Evolutionary conservation across 2,113 vertebrate genomes (phyloP).

Genomic region (Laterallus jamaicensis): DNA sequence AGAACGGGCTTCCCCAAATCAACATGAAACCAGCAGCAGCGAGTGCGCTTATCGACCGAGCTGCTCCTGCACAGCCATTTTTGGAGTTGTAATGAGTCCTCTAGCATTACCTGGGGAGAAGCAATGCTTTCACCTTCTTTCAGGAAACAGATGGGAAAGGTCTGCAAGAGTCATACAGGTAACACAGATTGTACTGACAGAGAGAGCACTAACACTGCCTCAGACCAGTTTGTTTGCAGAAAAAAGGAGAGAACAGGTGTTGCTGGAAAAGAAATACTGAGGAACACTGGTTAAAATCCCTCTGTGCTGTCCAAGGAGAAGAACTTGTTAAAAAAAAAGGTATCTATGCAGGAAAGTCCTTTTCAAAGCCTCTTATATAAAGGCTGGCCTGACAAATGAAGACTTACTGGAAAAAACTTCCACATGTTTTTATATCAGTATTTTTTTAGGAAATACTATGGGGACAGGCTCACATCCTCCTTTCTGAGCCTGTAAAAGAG

Average conservation of each 20-base stretch:
- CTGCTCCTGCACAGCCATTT: rapidly evolving
- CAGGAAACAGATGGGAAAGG: not conserved
- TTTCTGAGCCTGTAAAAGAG: not conserved
- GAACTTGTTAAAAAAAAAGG: not conserved
- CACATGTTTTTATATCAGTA: not conserved
- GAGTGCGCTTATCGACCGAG: rapidly evolving
- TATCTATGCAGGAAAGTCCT: not conserved
- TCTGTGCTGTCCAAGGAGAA: not conserved
- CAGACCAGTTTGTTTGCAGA: not conserved
- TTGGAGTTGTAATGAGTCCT: not conserved
- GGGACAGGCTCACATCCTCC: not conserved
- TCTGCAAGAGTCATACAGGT: not conserved
- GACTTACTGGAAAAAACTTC: not conserved
- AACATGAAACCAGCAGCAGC: not conserved
- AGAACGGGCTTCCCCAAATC: not conserved
- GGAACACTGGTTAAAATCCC: not conserved
- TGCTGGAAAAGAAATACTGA: not conserved
- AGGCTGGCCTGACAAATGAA: not conserved
- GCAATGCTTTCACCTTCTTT: not conserved
- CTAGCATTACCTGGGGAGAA: not conserved
- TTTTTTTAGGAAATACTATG: not conserved
- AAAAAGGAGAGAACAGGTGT: not conserved
- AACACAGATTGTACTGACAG: not conserved
- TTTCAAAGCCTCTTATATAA: not conserved
- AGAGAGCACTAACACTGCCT: not conserved